Evolutionary conservation across 1,140 invertebrate genomes (phyloP), one percentile per base, ranked within the genome.

Genomic region (Eueides isabella): DNA sequence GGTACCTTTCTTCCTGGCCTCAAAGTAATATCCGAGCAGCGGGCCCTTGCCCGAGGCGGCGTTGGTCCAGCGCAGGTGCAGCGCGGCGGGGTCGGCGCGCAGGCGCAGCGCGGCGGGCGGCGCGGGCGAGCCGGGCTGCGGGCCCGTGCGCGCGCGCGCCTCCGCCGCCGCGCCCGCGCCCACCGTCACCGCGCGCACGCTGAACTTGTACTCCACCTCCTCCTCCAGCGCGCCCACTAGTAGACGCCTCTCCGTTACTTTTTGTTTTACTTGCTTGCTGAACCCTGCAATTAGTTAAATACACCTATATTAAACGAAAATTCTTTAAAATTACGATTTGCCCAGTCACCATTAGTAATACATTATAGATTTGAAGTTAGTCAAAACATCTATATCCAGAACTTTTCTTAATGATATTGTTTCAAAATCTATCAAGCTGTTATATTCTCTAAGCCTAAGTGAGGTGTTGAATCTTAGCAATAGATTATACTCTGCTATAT

Each of bases 211-310:
- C 11, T 96, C 97, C 1, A 97, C 96, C 90, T 98, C 96, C 94
- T 99, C 98, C 86, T 98, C 97, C 6, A 99, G 92, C 67, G 97
- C 96, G 84, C 96, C 96, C 11, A 99, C 96, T 7, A 97, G 94
- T 0, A 98, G 92, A 77, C 95, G 96, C 5, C 96, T 97, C 65
- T 96, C 96, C 0, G 95, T 96, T 3, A 99, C 97, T 91, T 98
- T 98, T 88, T 99, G 97, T 84, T 98, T 98, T 0, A 99, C 98
- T 94, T 99, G 98, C 89, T 98, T 99, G 86, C 97, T 97, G 89
- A 97, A 97, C 80, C 95, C 97, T 97, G 82, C n/a, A 16, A 19
- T 28, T 61, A 61, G 28, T 44, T 44, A 2, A 44, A n/a, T 11
- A 33, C 11, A 11, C 11, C 2, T 33, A 33, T 33, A 11, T 33